These are phyloP conservation scores for Nansenia antarctica DNA, from an alignment of 2,113 vertebrate species.

Conservation along the genomic window DNA sequence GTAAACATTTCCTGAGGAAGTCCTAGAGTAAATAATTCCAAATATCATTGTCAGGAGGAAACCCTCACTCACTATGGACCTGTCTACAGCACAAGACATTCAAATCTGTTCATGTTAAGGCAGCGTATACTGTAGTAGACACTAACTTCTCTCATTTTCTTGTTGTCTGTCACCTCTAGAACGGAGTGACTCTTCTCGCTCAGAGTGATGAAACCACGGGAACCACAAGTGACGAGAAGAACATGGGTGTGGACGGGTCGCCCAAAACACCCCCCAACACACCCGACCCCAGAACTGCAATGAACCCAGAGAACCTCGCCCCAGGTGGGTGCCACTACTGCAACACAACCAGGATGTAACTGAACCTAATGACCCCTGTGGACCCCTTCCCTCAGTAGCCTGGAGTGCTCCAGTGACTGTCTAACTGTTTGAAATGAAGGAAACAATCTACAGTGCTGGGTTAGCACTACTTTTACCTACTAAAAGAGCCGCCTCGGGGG, in stretches of 20 bases:
- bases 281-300: constrained; percentile 69
- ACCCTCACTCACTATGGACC: constrained; percentile 20
- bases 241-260: constrained; percentile 57
- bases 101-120: not conserved
- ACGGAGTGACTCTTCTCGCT: constrained; percentile 33
- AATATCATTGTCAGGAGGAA: constrained; percentile 58
- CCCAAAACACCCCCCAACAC: constrained; percentile 77
- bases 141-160: not conserved
- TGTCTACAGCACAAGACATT: constrained; percentile 4
- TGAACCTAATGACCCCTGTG: not conserved
- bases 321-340: constrained; percentile 78
- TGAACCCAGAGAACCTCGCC: constrained; percentile 86
- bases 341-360: not conserved
- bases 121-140: not conserved
- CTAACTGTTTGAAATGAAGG: too few species aligned
- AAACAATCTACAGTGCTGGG: too few species aligned
- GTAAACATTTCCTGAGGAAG: constrained; percentile 74
- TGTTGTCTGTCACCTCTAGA: constrained; percentile 24
- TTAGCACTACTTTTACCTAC: too few species aligned
- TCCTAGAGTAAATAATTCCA: constrained; percentile 63
- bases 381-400: too few species aligned
- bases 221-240: constrained; percentile 50
- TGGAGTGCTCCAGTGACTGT: too few species aligned
- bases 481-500: too few species aligned
- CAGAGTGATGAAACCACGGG: constrained; percentile 71